Percentiles rank a stretch among this genome's conserved stretches.
phyloP scores from a whole-genome alignment of 2,797 vertebrate genomes.

The Rhincodon typus region DNA sequence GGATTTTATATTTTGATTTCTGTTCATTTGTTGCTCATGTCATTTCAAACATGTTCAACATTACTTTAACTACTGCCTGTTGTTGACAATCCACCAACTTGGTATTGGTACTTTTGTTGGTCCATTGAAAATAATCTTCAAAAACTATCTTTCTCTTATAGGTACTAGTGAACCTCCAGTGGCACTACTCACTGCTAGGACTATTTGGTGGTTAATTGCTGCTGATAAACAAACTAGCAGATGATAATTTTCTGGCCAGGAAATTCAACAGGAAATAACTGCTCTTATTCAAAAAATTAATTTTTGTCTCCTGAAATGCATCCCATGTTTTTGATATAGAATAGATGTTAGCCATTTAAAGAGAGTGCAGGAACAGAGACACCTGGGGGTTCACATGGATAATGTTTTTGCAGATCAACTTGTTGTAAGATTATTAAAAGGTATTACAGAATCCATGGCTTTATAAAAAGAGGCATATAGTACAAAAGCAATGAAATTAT shows the following conservation, averaged over 20 bases:
- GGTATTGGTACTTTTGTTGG: neutral
- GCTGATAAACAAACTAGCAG: neutral
- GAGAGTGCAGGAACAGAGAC: neutral
- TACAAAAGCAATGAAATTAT: neutral
- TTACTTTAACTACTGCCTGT: neutral
- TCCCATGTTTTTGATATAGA: neutral
- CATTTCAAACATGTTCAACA: neutral
- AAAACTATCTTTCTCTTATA: neutral
- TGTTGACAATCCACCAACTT: neutral
- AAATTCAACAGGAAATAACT: neutral
- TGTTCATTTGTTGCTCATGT: neutral
- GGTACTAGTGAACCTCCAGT: neutral
- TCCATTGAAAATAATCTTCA: neutral
- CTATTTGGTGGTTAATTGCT: neutral
- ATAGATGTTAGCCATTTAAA: neutral
- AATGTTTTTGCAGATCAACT: neutral
- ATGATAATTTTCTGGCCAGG: neutral
- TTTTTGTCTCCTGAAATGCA: neutral
- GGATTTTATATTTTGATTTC: neutral
- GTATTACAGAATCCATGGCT: neutral
- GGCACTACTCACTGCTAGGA: neutral
- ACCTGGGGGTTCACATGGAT: neutral
- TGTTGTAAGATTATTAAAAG: neutral
- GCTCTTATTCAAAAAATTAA: neutral
- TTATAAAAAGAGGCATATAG: neutral